Percentiles rank a stretch among this genome's conserved stretches.
Evolutionary conservation across 2,888 invertebrate genomes (phyloP).

Genomic region (Xestia ashworthii): DNA sequence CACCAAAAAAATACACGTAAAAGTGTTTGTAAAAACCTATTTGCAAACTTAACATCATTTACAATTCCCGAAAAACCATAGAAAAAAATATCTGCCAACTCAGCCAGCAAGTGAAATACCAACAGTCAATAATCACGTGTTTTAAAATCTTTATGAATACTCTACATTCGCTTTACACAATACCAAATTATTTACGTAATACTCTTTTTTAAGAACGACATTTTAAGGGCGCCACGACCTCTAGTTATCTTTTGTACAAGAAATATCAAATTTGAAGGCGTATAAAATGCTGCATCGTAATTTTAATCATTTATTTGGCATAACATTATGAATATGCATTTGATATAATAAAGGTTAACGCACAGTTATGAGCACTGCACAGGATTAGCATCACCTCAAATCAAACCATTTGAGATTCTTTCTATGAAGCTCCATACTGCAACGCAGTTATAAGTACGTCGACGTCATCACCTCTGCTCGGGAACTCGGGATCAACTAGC

Average conservation of each 20-base stretch:
- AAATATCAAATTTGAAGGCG: constrained; percentile 37
- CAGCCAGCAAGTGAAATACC: neutral
- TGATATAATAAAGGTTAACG: neutral
- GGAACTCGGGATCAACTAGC: neutral
- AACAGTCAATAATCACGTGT: constrained; percentile 18
- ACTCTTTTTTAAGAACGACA: constrained; percentile 44
- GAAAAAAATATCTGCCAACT: constrained; percentile 14
- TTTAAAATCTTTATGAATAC: constrained; percentile 13
- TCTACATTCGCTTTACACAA: constrained; percentile 18
- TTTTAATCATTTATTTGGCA: neutral
- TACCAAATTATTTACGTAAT: constrained; percentile 56
- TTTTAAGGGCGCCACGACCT: constrained; percentile 51
- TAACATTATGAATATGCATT: constrained; percentile 18
- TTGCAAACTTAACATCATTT: too few species aligned
- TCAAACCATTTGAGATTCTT: neutral
- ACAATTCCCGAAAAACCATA: neutral
- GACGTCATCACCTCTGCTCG: neutral
- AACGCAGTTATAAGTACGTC: neutral
- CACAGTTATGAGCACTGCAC: neutral
- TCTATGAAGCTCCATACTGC: neutral
- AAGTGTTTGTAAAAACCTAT: too few species aligned
- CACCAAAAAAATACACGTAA: too few species aligned
- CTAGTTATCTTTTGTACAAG: constrained; percentile 47
- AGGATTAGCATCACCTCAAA: neutral
- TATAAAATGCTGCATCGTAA: constrained; percentile 18